A percentile compares a stretch with the other conserved stretches of the same genome.
Conservation (phyloP, 2,797 vertebrate species). For the Tympanoctomys barrerae region DNA sequence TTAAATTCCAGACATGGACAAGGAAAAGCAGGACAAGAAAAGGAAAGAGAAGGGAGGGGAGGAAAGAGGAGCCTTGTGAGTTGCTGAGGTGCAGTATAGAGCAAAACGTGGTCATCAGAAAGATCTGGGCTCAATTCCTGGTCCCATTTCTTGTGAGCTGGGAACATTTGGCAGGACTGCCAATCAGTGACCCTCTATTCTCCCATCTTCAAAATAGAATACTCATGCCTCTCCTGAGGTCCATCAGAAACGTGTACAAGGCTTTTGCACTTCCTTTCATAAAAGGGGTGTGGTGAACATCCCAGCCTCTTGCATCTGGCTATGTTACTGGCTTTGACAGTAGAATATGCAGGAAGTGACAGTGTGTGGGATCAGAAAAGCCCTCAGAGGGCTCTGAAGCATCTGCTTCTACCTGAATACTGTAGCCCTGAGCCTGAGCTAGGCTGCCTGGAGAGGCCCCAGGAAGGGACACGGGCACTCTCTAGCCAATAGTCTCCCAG, state of each 20-base stretch:
- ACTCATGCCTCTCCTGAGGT: neutral
- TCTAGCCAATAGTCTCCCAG: neutral
- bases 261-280: neutral
- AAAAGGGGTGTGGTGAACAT: neutral
- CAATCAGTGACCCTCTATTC: neutral
- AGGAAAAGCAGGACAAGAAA: neutral
- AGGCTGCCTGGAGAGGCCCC: neutral
- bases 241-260: neutral
- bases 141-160: neutral
- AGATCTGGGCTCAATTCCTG: neutral
- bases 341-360: neutral
- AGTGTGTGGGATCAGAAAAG: neutral
- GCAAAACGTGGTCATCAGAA: neutral
- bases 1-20: neutral
- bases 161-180: neutral
- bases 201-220: neutral
- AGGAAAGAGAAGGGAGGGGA: neutral
- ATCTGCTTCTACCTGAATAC: neutral
- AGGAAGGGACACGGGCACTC: neutral
- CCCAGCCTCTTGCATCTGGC: neutral
- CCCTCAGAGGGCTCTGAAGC: neutral
- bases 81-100: neutral
- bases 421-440: neutral
- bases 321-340: conserved; percentile 17
- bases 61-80: neutral